Evolutionary conservation across 2,888 invertebrate species (phyloP).

Genomic region (Pandemis corylana): DNA sequence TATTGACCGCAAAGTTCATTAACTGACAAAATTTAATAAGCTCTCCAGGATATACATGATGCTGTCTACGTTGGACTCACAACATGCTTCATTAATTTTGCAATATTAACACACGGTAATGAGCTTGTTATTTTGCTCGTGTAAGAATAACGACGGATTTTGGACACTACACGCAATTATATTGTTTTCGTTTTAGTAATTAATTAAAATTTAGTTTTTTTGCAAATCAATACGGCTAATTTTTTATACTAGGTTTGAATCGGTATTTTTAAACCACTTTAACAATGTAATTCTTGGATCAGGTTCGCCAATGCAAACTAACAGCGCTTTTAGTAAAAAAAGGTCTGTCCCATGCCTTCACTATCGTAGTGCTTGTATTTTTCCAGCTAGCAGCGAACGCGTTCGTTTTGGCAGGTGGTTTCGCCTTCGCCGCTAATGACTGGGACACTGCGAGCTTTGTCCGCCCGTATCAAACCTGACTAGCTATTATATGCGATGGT

Average conservation of each 20-base stretch:
- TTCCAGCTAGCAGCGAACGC: not conserved
- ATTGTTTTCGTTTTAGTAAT: not conserved
- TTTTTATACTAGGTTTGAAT: too few relatives aligned
- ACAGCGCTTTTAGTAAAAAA: too few relatives aligned
- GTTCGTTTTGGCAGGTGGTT: conserved; percentile 4
- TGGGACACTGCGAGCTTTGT: not conserved
- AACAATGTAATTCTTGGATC: too few relatives aligned
- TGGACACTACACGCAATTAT: not conserved
- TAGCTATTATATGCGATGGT: conserved; percentile 48
- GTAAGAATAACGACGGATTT: conserved; percentile 6
- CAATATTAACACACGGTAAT: conserved; percentile 3
- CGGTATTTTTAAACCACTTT: too few relatives aligned
- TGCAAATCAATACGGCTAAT: too few relatives aligned
- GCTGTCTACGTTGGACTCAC: not conserved
- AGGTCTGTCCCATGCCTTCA: too few relatives aligned
- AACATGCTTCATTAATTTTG: conserved; percentile 20
- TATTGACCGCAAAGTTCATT: conserved; percentile 27
- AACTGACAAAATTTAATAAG: conserved; percentile 25
- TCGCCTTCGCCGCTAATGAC: not conserved
- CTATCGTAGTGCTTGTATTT: not conserved
- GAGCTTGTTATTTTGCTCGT: not conserved
- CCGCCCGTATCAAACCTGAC: conserved; percentile 13
- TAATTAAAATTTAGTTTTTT: not conserved
- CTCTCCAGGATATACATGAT: conserved; percentile 24
- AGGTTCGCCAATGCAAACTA: too few relatives aligned